These are phyloP conservation scores for Aphaenogaster ashmeadi DNA, from an alignment of 1,140 invertebrate species.

Conservation along the genomic window DNA sequence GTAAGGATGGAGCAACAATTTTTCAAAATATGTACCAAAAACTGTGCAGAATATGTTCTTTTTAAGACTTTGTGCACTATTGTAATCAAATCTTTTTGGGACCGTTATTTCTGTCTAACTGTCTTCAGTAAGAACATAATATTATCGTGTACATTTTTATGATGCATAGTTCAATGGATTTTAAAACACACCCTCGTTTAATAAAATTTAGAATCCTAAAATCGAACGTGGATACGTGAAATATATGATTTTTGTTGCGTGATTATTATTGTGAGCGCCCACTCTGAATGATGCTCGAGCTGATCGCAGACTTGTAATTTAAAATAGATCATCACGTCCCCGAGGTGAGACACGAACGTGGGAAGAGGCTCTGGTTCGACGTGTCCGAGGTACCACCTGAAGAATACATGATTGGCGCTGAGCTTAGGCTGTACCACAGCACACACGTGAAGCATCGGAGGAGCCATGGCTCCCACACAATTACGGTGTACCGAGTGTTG, in stretches of 20 bases:
- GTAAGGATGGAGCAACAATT: not conserved
- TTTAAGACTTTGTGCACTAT: not conserved
- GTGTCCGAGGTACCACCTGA: constrained; percentile 93
- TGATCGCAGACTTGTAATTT: constrained; percentile 61
- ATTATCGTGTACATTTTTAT: not conserved
- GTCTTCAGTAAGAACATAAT: not conserved
- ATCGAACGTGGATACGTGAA: not conserved
- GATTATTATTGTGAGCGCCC: constrained; percentile 34
- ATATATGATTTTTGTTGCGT: not conserved
- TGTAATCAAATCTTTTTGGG: not conserved
- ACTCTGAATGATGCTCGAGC: not conserved
- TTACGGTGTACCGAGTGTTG: constrained; percentile 84
- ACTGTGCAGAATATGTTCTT: not conserved
- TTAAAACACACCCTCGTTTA: not conserved
- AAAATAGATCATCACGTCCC: constrained; percentile 90
- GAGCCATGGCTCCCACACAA: constrained; percentile 81
- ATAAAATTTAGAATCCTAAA: not conserved
- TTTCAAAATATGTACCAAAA: not conserved
- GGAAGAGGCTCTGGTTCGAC: constrained; percentile 96
- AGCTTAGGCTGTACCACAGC: constrained; percentile 94
- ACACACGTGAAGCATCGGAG: constrained; percentile 79
- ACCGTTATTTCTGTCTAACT: not conserved
- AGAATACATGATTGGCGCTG: constrained; percentile 94
- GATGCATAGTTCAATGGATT: not conserved
- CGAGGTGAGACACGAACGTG: constrained; percentile 93